phyloP scores from a whole-genome alignment of 1,140 invertebrate species.

The Drosophila cardini region DNA sequence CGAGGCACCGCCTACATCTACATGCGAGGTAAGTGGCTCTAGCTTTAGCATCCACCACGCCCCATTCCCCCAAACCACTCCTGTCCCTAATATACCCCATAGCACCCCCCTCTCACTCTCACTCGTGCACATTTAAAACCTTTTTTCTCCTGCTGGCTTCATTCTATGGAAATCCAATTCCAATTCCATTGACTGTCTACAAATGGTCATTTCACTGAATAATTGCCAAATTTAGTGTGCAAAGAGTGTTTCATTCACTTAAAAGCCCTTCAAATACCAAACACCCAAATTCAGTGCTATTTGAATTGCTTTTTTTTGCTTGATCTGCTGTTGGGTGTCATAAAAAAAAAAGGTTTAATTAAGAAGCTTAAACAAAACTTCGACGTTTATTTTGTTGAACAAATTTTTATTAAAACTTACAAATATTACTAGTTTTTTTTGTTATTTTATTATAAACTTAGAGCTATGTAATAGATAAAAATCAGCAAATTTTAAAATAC shows the following conservation, averaged over 20 bases:
- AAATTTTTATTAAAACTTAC: no score
- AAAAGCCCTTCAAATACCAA: slow-evolving; percentile 8
- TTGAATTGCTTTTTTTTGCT: slow-evolving; percentile 1
- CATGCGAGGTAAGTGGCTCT: slow-evolving; percentile 88
- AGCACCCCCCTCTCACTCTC: no score
- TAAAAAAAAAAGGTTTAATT: slow-evolving; percentile 18
- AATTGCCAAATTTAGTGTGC: slow-evolving; percentile 62
- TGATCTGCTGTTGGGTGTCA: background rate
- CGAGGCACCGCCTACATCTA: slow-evolving; percentile 91
- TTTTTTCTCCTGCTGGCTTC: background rate
- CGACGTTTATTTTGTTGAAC: background rate
- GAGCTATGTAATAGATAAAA: no score
- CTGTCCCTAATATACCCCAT: background rate
- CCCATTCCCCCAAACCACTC: background rate
- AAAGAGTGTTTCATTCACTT: slow-evolving; percentile 38
- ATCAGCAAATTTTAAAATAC: no score
- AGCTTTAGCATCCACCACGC: background rate
- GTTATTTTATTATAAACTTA: no score
- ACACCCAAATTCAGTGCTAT: slow-evolving; percentile 12
- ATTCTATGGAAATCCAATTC: slow-evolving; percentile 22
- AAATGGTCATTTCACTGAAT: slow-evolving; percentile 30
- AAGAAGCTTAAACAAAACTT: background rate
- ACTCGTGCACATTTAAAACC: background rate
- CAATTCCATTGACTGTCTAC: slow-evolving; percentile 38
- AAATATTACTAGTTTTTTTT: no score